A percentile compares a stretch with the other conserved stretches of the same genome.
Conservation (phyloP, 2,113 vertebrate species). For the Scytalopus superciliaris region DNA sequence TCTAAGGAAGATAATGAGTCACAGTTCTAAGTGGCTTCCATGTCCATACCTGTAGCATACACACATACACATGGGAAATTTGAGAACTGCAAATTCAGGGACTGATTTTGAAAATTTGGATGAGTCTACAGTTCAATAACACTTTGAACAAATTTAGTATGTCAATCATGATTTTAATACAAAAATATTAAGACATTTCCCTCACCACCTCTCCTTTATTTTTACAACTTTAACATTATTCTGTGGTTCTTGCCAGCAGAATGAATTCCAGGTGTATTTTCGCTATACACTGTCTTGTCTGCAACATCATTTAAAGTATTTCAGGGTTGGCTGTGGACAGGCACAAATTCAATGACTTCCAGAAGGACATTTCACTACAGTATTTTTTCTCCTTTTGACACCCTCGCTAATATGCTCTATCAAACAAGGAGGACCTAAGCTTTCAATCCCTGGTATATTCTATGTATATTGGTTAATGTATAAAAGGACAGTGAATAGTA, state of each 20-base stretch:
- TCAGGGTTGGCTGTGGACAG: background rate
- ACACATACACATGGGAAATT: background rate
- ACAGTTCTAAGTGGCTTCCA: background rate
- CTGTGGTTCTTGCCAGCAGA: background rate
- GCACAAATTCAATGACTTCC: background rate
- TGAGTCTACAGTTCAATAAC: background rate
- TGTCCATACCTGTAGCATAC: background rate
- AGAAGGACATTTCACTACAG: background rate
- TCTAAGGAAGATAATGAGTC: background rate
- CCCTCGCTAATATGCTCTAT: background rate
- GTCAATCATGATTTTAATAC: background rate
- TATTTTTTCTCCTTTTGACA: background rate
- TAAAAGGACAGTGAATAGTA: background rate
- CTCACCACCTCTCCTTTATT: background rate
- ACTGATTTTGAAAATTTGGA: background rate
- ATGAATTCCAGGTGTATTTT: background rate
- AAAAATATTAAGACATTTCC: background rate
- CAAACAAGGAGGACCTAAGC: background rate
- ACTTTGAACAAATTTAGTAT: background rate
- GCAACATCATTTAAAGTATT: background rate
- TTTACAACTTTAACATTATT: background rate
- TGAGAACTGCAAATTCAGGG: background rate
- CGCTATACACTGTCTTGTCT: background rate
- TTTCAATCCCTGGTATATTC: background rate
- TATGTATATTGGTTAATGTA: background rate